These are phyloP conservation scores for Allygus modestus DNA, from an alignment of 2,888 invertebrate species.

Conservation along the genomic window DNA sequence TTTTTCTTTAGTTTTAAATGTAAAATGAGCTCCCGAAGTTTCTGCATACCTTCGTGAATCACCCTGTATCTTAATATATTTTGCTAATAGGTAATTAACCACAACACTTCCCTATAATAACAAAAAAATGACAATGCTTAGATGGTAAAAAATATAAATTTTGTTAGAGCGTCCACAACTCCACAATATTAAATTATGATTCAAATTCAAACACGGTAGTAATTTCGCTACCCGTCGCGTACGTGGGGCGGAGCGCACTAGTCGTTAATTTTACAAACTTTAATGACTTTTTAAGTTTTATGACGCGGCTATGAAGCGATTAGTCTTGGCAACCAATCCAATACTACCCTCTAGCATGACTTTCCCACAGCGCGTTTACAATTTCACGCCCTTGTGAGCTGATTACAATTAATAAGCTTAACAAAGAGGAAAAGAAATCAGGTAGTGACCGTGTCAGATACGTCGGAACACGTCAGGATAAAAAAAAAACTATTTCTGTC, in stretches of 20 bases:
- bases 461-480: not conserved
- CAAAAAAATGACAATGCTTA: too few relatives aligned
- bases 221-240: not conserved
- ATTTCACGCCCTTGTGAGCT: not conserved
- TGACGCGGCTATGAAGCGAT: not conserved
- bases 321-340: not conserved
- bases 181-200: too few relatives aligned
- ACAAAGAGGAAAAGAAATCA: constrained; percentile 14
- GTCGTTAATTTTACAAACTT: not conserved
- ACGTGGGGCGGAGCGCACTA: not conserved
- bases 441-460: not conserved
- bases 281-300: not conserved
- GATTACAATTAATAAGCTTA: not conserved
- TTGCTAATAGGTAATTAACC: too few relatives aligned
- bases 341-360: not conserved
- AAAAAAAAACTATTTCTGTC: constrained; percentile 8
- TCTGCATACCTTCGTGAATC: too few relatives aligned
- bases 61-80: too few relatives aligned
- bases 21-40: too few relatives aligned
- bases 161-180: too few relatives aligned
- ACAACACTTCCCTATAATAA: too few relatives aligned
- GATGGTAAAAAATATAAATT: too few relatives aligned
- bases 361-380: not conserved
- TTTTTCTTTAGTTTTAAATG: too few relatives aligned
- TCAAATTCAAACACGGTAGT: not conserved